Percentiles rank a stretch among this genome's conserved stretches.
Conservation (phyloP, 2,113 vertebrate genomes). For the Hyaena hyaena region DNA sequence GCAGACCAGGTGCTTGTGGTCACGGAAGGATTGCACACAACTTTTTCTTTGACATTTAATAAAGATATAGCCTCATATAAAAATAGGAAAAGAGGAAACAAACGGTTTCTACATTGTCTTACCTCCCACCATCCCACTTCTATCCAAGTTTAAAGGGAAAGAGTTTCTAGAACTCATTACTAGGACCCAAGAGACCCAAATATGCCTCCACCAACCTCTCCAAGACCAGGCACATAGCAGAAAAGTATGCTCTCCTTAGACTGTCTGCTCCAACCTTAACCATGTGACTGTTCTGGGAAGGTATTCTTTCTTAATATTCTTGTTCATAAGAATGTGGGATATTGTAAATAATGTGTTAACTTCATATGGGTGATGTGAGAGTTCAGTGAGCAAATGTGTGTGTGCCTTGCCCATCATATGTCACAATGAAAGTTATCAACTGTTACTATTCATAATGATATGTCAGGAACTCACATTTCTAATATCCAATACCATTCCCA, state of each 20-base stretch:
- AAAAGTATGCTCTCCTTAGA: background rate
- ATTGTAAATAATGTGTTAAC: background rate
- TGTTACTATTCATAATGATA: background rate
- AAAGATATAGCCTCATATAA: background rate
- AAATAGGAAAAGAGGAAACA: background rate
- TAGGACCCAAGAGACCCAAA: background rate
- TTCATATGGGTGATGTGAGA: background rate
- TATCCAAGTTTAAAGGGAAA: background rate
- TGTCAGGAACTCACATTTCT: no score
- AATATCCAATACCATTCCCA: background rate
- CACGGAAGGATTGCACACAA: background rate
- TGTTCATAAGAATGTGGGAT: background rate
- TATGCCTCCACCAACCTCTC: background rate
- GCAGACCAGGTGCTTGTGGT: background rate
- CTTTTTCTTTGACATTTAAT: background rate
- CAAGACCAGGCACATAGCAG: background rate
- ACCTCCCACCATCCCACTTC: background rate
- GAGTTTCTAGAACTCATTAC: background rate
- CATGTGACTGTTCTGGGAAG: background rate
- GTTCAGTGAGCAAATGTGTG: slow-evolving; percentile 12
- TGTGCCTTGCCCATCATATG: background rate
- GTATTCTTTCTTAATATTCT: background rate
- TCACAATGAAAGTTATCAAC: background rate
- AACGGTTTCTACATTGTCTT: background rate
- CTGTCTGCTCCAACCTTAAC: background rate